Conservation (phyloP, 35 echinoderm and acorn worm genomes). For the Stichopus chloronotus region DNA sequence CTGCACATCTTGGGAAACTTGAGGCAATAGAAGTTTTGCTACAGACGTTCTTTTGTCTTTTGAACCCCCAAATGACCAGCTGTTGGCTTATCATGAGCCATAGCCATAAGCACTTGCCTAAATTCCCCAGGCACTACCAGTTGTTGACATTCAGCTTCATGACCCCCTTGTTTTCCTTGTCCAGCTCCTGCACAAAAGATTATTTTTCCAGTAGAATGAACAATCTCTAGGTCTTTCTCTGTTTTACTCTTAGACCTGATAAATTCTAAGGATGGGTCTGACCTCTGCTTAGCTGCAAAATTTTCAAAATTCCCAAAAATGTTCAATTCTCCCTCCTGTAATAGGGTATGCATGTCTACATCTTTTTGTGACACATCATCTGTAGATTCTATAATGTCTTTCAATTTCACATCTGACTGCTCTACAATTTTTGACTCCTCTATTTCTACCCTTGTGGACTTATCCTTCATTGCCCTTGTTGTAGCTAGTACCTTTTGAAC, state of each 20-base stretch:
- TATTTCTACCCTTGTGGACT: background rate
- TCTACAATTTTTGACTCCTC: constrained; percentile 6
- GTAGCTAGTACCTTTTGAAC: background rate
- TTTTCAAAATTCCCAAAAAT: constrained; percentile 4
- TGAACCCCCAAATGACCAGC: constrained; percentile 53
- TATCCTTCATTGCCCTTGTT: constrained; percentile 26
- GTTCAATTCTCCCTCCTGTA: constrained; percentile 13
- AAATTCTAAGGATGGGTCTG: constrained; percentile 27
- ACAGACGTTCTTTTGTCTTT: constrained; percentile 49
- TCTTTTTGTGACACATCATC: constrained; percentile 28
- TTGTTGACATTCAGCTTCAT: constrained; percentile 26
- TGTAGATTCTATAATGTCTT: background rate
- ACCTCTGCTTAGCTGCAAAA: background rate
- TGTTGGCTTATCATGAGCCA: constrained; percentile 36
- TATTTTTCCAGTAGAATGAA: constrained; percentile 27
- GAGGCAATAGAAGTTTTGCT: constrained; percentile 53
- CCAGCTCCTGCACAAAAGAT: constrained; percentile 22
- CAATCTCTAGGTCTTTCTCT: constrained; percentile 1
- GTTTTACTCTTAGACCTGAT: constrained; percentile 17
- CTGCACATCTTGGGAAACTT: constrained; percentile 26
- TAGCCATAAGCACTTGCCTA: background rate
- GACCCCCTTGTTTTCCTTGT: constrained; percentile 11
- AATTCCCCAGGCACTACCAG: constrained; percentile 49
- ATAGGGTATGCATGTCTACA: background rate
- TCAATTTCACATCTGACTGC: background rate